A percentile compares a stretch with the other conserved stretches of the same genome.
Evolutionary conservation across 2,113 vertebrate species (phyloP).

Genomic region (Varanus salvator): DNA sequence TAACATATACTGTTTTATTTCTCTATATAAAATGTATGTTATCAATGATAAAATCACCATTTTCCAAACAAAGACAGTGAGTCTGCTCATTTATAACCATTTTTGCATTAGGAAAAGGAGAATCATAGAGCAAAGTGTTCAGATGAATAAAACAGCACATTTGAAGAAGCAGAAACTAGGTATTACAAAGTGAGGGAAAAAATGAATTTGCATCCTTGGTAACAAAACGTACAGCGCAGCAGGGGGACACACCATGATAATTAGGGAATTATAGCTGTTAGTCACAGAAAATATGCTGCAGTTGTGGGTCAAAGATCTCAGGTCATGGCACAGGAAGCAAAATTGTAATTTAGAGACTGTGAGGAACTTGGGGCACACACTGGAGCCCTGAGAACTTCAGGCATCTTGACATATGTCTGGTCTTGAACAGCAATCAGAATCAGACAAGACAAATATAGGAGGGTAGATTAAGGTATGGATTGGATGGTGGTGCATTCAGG

Average conservation of each 20-base stretch:
- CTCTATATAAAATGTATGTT: conserved; percentile 6
- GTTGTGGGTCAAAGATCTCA: conserved; percentile 78
- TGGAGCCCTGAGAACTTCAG: conserved; percentile 58
- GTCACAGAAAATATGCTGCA: conserved; percentile 78
- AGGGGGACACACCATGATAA: conserved; percentile 81
- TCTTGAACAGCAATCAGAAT: conserved; percentile 61
- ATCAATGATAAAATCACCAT: background rate
- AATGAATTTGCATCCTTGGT: conserved; percentile 69
- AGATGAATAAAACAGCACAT: conserved; percentile 55
- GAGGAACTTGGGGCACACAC: conserved; percentile 63
- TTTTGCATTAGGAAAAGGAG: conserved; percentile 35
- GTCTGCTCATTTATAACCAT: background rate
- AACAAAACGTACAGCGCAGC: conserved; percentile 79
- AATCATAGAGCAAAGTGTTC: conserved; percentile 45
- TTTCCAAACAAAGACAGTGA: background rate
- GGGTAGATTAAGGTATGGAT: conserved; percentile 27
- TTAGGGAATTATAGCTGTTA: conserved; percentile 81
- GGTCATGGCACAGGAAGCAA: conserved; percentile 80
- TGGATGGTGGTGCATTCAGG: background rate
- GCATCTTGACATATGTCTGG: conserved; percentile 70
- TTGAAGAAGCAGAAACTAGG: conserved; percentile 60
- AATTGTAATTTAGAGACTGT: conserved; percentile 81
- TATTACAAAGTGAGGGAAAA: conserved; percentile 42
- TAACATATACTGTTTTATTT: background rate
- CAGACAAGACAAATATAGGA: conserved; percentile 71